A percentile compares a stretch with the other conserved stretches of the same genome.
Evolutionary conservation across 2,113 vertebrate genomes (phyloP).

Genomic region (Odocoileus hemionus): DNA sequence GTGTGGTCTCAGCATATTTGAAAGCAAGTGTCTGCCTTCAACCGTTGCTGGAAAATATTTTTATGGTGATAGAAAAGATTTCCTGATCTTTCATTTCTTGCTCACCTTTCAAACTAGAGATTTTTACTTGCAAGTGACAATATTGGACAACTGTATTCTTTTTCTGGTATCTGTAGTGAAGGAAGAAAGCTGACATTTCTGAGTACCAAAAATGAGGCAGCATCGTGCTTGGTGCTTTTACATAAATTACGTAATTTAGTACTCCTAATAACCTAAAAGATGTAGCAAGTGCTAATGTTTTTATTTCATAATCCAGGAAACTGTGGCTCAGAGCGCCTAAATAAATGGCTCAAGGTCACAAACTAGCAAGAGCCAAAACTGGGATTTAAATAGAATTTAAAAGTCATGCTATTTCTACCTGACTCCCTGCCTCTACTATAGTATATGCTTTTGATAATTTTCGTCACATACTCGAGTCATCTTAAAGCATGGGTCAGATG

Average conservation of each 20-base stretch:
- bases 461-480: slow-evolving; percentile 18
- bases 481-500: slow-evolving; percentile 38
- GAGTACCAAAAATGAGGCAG: not conserved
- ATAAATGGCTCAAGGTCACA: slow-evolving; percentile 30
- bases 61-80: not conserved
- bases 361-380: not conserved
- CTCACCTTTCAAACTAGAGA: not conserved
- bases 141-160: not conserved
- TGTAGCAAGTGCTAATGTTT: not conserved
- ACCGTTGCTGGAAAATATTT: not conserved
- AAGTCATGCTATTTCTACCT: slow-evolving; percentile 1
- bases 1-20: not conserved
- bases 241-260: not conserved
- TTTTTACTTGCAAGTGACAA: not conserved
- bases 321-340: not conserved
- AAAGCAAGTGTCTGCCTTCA: not conserved
- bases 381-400: slow-evolving; percentile 11
- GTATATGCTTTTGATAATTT: slow-evolving; percentile 37
- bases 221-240: not conserved
- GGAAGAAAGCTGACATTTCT: slow-evolving; percentile 1
- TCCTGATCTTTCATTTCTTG: not conserved
- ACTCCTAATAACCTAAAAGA: not conserved
- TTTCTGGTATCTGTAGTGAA: not conserved
- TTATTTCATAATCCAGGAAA: slow-evolving; percentile 38
- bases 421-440: not conserved